Evolutionary conservation across 2,113 vertebrate genomes (phyloP).

Genomic region (Menura novaehollandiae): DNA sequence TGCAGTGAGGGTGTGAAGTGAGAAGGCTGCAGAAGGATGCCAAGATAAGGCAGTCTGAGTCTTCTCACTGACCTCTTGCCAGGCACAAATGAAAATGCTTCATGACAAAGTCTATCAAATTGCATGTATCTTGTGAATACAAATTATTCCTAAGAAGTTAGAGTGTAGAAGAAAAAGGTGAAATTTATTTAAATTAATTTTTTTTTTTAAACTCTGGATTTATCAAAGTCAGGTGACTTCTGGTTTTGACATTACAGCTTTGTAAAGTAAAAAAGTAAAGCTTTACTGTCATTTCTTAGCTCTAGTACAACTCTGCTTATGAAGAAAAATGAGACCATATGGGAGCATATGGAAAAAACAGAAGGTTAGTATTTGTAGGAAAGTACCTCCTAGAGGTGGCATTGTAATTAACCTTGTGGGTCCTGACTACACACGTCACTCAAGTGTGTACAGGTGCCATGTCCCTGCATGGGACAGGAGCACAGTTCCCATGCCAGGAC

Average conservation of each 20-base stretch:
- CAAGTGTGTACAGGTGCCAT: background rate
- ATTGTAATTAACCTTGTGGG: conserved; percentile 6
- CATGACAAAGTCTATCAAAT: conserved; percentile 38
- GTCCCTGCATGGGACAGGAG: background rate
- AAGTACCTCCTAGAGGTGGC: conserved; percentile 13
- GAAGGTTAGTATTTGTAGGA: background rate
- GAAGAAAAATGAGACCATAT: background rate
- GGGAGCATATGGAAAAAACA: conserved; percentile 38
- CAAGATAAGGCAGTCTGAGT: conserved; percentile 35
- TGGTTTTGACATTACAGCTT: background rate
- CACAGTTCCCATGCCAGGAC: background rate
- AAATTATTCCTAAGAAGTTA: conserved; percentile 4
- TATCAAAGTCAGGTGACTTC: background rate
- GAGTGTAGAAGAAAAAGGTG: background rate
- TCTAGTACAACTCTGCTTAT: background rate
- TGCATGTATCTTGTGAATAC: conserved; percentile 37
- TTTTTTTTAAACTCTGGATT: background rate
- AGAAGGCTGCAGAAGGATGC: background rate
- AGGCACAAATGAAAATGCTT: conserved; percentile 52
- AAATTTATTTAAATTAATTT: background rate
- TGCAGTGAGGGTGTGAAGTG: background rate
- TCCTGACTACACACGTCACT: background rate
- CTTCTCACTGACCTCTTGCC: conserved; percentile 30
- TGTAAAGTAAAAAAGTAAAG: background rate
- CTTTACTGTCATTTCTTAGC: background rate